phyloP scores from a whole-genome alignment of 2,113 vertebrate genomes.

The Ivindomyrus marchei region DNA sequence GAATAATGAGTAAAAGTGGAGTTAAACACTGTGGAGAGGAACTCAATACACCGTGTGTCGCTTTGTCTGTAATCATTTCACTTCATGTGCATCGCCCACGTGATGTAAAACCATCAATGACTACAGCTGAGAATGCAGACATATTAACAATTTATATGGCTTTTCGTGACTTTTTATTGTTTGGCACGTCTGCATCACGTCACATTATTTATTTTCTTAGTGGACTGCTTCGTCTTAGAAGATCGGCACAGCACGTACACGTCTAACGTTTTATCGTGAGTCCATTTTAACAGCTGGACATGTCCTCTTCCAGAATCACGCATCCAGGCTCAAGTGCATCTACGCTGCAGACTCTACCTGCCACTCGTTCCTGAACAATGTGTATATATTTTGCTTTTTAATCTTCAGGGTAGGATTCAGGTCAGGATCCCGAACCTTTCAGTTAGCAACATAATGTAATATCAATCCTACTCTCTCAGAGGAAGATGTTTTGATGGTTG shows the following conservation, averaged over 20 bases:
- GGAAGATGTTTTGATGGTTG: neutral
- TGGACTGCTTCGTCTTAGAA: neutral
- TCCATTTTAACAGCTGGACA: neutral
- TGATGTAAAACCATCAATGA: neutral
- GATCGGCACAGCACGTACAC: neutral
- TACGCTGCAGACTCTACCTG: neutral
- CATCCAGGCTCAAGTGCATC: neutral
- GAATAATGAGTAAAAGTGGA: neutral
- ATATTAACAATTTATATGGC: constrained; percentile 13
- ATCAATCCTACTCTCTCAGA: neutral
- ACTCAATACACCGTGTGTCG: neutral
- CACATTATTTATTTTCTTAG: neutral
- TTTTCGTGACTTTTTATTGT: constrained; percentile 12
- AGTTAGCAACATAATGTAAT: neutral
- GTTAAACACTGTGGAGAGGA: neutral
- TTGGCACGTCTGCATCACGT: neutral
- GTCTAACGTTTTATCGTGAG: neutral
- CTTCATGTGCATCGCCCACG: neutral
- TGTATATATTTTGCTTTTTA: neutral
- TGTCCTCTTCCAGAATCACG: neutral
- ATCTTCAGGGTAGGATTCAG: neutral
- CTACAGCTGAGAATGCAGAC: constrained; percentile 1
- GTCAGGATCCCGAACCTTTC: neutral
- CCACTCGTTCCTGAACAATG: neutral
- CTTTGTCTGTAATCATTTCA: neutral